Base-by-base conservation (phyloP, 2,797 vertebrate genomes). In the Leptatherina wallacei region DNA sequence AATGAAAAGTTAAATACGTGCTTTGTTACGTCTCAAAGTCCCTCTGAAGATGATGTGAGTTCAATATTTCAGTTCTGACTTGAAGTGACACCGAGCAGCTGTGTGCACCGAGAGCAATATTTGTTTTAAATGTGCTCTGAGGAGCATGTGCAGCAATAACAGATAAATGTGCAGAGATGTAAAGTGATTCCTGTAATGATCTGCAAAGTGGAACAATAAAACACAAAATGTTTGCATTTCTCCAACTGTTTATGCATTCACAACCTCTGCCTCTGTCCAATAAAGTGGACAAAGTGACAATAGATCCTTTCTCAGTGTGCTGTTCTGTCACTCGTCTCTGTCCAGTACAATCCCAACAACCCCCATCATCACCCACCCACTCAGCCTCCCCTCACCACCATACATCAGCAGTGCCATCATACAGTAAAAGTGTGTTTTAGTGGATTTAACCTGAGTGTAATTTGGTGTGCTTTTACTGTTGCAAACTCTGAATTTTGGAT, bases 261-360 rank as follows among this genome's bases (percentile, higher is more conserved):
- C 61, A 71, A 86, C 82, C 71, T 68, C 72, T 75, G 70, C 35
- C 62, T 82, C 78, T 78, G 82, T 85, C 78, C 80, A 71, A 75
- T 78, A 20, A 72, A 86, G 74, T 79, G 33, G 70, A 82, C 70
- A 49, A 71, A 57, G 75, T 61, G 69, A 94, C 92, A 93, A 93
- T 92, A 78, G 74, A 36, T 68, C 83, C 77, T 91, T 94, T 92
- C 78, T 89, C 59, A 62, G 38, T 72, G 61, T 77, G 79, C 71
- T 75, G 65, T 84, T 88, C 85, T 79, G 73, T 87, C 79, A 61
- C 84, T 78, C 61, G 27, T 85, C 86, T 88, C 80, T 86, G 85
- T 92, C 84, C 80, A 90, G 81, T 79, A 84, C 84, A 85, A 75
- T 68, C 84, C 82, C 73, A 62, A 11, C 75, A 57, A 18, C 65